Evolutionary conservation across 2,113 vertebrate genomes (phyloP), one percentile per base, ranked within the genome.

Genomic region (Euleptes europaea): DNA sequence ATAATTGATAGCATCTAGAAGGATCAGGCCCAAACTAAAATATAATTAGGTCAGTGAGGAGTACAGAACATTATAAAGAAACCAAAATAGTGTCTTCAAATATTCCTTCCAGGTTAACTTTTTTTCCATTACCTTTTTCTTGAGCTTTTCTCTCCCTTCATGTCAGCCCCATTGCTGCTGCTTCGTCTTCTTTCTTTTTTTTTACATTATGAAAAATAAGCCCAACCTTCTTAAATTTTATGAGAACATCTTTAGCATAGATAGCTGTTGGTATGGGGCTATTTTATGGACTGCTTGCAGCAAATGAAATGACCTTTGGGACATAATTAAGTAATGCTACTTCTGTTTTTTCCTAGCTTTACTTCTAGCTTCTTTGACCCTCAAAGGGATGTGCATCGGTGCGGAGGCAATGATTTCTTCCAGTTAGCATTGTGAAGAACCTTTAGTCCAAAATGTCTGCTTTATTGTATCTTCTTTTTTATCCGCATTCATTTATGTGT

Each of bases 31-130:
- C 5, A 65, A 89, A 47, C 66, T 13, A 85, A 17, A 28, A 78
- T 76, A 81, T 38, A 35, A 89, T 83, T 78, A 31, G 23, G 84
- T 86, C 80, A 88, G 35, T 79, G 66, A 79, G 2, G 0, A 89
- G 40, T 85, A 88, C 90, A 82, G 35, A 85, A 17, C n/a, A 84
- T n/a, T 79, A 85, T 12, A 73, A 33, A 33, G 38, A 63, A 44
- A 74, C 28, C 10, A 81, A 17, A 60, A 17, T 63, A 38, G 31
- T 40, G 80, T 15, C 11, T 88, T 86, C 67, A 35, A 82, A 73
- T 84, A 77, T 65, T 31, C 0, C 38, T 88, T 21, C n/a, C 87
- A 84, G 44, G 47, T 67, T n/a, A 49, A 83, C 84, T 1, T 33
- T 44, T 84, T 91, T 77, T 87, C 70, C 17, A 74, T 7, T 78